These are phyloP conservation scores for Perdix hodgsoniae DNA, from an alignment of 2,797 vertebrate genomes.

Conservation along the genomic window DNA sequence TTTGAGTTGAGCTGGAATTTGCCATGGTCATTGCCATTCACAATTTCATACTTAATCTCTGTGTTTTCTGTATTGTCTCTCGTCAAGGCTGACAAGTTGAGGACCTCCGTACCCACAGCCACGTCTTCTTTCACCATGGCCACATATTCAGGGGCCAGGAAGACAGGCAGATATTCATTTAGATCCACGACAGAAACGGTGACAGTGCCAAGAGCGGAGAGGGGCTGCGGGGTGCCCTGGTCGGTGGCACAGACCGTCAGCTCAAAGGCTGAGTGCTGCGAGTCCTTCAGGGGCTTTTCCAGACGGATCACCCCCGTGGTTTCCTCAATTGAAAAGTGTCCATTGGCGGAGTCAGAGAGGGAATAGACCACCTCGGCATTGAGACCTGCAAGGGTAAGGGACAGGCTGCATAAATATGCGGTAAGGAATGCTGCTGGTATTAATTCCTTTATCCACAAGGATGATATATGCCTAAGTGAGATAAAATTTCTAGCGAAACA, in stretches of 20 bases:
- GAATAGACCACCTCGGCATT: slow-evolving; percentile 95
- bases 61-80: slow-evolving; percentile 81
- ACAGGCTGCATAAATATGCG: not conserved
- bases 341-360: slow-evolving; percentile 85
- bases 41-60: slow-evolving; percentile 85
- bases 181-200: slow-evolving; percentile 91
- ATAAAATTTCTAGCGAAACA: not conserved
- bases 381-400: slow-evolving; percentile 81
- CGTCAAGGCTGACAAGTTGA: slow-evolving; percentile 85
- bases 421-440: not conserved
- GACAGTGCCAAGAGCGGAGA: slow-evolving; percentile 87
- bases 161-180: slow-evolving; percentile 91
- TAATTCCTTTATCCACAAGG: not conserved
- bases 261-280: slow-evolving; percentile 82
- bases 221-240: slow-evolving; percentile 86
- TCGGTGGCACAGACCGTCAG: slow-evolving; percentile 92
- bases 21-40: slow-evolving; percentile 89
- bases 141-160: slow-evolving; percentile 87
- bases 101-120: slow-evolving; percentile 84
- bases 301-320: slow-evolving; percentile 91
- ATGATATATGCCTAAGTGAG: not conserved
- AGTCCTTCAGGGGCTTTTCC: slow-evolving; percentile 87
- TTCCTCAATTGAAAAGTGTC: slow-evolving; percentile 93
- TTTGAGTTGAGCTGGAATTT: slow-evolving; percentile 87
- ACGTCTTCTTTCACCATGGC: slow-evolving; percentile 88